A percentile compares a stretch with the other conserved stretches of the same genome.
phyloP scores from a whole-genome alignment of 2,113 vertebrate species.

The Sterrhoptilus dennistouni region DNA sequence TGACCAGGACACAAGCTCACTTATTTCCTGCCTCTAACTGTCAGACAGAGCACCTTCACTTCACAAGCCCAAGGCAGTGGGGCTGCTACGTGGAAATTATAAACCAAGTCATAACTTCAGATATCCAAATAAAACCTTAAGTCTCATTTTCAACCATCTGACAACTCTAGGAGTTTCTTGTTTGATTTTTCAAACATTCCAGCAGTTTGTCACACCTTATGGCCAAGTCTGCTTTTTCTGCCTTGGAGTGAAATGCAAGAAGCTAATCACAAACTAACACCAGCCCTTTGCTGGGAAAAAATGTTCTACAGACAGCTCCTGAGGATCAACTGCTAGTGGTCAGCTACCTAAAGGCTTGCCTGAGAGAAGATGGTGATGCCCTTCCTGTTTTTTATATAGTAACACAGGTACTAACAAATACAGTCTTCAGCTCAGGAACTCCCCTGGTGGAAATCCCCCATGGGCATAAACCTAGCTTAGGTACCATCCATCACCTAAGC shows the following conservation, averaged over 20 bases:
- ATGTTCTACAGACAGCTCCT: background rate
- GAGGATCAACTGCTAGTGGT: background rate
- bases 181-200: background rate
- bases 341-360: background rate
- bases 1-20: background rate
- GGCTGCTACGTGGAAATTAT: background rate
- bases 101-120: background rate
- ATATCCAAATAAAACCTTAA: background rate
- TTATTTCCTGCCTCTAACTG: background rate
- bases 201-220: background rate
- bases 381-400: background rate
- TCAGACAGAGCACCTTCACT: background rate
- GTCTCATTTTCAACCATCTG: background rate
- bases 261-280: background rate
- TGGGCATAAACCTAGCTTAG: background rate
- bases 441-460: background rate
- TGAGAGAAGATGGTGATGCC: background rate
- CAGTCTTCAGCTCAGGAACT: background rate
- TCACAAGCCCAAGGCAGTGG: accelerated
- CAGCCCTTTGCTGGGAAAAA: background rate
- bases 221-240: background rate
- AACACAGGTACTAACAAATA: background rate
- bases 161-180: background rate
- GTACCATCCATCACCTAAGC: background rate
- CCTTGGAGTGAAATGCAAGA: background rate